Evolutionary conservation across 2,113 vertebrate species (phyloP).

Genomic region (Pteruthius melanotis): DNA sequence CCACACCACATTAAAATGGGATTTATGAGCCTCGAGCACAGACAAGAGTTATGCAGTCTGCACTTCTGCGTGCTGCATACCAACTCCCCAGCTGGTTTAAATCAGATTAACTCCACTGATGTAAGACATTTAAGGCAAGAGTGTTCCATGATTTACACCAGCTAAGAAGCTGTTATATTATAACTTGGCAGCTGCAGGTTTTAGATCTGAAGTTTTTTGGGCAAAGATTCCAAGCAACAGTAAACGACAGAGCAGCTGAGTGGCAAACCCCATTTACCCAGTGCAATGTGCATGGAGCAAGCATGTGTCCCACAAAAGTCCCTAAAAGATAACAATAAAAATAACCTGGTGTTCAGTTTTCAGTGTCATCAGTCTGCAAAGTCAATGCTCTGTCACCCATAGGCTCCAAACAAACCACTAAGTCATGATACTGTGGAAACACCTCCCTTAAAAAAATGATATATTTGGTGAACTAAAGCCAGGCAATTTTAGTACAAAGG

Average conservation of each 20-base stretch:
- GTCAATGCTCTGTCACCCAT: not conserved
- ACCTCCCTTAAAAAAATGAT: not conserved
- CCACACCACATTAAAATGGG: not conserved
- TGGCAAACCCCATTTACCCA: not conserved
- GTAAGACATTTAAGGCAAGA: slow-evolving; percentile 50
- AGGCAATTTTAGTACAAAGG: not conserved
- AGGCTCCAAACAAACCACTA: not conserved
- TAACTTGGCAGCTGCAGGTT: slow-evolving; percentile 30
- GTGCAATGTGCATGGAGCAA: not conserved
- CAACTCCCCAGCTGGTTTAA: slow-evolving; percentile 48
- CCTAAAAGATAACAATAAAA: not conserved
- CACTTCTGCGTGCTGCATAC: slow-evolving; percentile 36
- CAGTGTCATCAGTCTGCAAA: not conserved
- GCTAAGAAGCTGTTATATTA: slow-evolving; percentile 44
- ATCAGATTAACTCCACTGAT: slow-evolving; percentile 56
- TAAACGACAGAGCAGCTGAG: not conserved
- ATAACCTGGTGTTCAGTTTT: not conserved
- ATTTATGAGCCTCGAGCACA: slow-evolving; percentile 29
- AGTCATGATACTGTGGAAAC: not conserved
- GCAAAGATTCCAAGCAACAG: slow-evolving; percentile 13
- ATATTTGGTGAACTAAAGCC: not conserved
- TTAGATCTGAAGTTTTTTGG: slow-evolving; percentile 32
- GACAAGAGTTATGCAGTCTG: slow-evolving; percentile 39
- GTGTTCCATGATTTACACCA: slow-evolving; percentile 43
- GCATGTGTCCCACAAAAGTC: not conserved